phyloP scores from a whole-genome alignment of 2,797 vertebrate genomes.

The Manis javanica region DNA sequence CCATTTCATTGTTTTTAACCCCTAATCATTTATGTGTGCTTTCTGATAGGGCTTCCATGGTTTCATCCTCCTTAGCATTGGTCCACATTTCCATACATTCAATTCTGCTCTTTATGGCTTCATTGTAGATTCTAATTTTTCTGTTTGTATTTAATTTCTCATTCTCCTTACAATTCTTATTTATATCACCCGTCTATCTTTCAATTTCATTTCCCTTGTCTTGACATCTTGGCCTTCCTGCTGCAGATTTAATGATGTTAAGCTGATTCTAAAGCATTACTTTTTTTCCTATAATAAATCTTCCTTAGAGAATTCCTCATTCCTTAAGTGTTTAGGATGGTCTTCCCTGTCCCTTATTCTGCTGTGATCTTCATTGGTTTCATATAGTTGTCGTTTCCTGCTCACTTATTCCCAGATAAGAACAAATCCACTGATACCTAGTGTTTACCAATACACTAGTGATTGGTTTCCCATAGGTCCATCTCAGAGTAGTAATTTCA shows the following conservation, averaged over 20 bases:
- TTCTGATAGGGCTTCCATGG: neutral
- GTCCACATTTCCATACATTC: neutral
- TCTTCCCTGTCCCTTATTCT: constrained; percentile 2
- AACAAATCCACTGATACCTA: neutral
- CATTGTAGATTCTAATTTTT: neutral
- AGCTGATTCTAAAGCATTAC: neutral
- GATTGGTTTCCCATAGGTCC: neutral
- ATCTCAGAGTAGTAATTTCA: neutral
- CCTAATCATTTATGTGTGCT: too few relatives aligned
- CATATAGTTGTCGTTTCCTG: neutral
- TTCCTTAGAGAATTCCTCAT: neutral
- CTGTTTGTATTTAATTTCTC: neutral
- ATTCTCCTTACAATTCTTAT: constrained; percentile 21
- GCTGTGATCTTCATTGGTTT: neutral
- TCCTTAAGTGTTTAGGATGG: neutral
- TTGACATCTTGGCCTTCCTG: constrained; percentile 50
- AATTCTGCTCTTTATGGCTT: neutral
- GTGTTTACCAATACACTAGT: neutral
- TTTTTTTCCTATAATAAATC: constrained; percentile 45
- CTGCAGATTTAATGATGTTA: constrained; percentile 22
- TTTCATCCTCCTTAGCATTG: neutral
- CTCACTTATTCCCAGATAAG: constrained; percentile 11
- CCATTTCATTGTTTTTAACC: neutral
- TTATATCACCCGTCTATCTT: constrained; percentile 28
- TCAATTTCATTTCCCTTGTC: constrained; percentile 62